Base-by-base conservation (phyloP, 2,888 invertebrate species). In the Noctua janthina region DNA sequence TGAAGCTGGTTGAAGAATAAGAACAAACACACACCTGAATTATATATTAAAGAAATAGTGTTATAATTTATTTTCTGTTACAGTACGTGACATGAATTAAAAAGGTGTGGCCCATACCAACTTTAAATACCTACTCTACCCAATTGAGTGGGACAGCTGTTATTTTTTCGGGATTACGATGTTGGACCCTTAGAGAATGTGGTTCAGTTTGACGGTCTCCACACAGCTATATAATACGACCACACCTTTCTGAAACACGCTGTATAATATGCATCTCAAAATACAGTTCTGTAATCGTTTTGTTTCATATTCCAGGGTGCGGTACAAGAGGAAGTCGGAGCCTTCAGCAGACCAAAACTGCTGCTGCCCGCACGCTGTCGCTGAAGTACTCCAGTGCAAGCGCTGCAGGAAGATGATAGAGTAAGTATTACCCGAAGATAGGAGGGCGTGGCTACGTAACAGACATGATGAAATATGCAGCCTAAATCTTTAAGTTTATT, bases 341-440 rank as follows among this genome's bases (percentile, higher is more conserved):
- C 20, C 51, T 7, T 7, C 20, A 11, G 10, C 10, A 10, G 46
- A 46, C 1, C 46, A 46, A 1, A 46, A 46, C 10, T 46, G 46
- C 2, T 46, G 46, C 11, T 46, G 46, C 46, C 11, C 11, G 11
- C 1, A 4, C 0, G 13, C 15, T 0, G 15, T 15, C 4, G 13
- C 15, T 0, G 15, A 15, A 49, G 5, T 15, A 0, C 0, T 49
- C 0, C 3, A 0, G 0, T 49, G 49, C 3, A 54, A 54, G 1
- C 20, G 2, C 0, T 54, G 54, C 0, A 8, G 0, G 1, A 11
- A 11, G 2, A 2, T 46, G 2, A 13, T n/a, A 11, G 0, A 5
- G 59, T 59, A 59, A 59, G 59, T 59, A 10, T 59, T 59, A 59
- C 11, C n/a, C 1, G n/a, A n/a, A 11, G 59, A n/a, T 11, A 59